A percentile compares a stretch with the other conserved stretches of the same genome.
phyloP scores from a whole-genome alignment of 2,113 vertebrate genomes.

The Plecotus auritus region DNA sequence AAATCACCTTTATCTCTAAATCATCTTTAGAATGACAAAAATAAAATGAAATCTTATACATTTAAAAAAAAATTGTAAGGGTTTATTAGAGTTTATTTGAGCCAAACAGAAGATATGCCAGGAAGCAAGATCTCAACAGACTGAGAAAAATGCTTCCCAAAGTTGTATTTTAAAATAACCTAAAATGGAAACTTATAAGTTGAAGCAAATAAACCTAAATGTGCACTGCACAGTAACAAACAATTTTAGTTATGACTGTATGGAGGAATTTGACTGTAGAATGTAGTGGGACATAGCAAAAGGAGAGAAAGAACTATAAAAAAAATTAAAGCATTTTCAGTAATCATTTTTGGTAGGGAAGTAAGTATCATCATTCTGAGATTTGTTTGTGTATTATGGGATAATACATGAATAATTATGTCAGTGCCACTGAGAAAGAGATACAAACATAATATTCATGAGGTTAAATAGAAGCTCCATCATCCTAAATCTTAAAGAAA shows the following conservation, averaged over 20 bases:
- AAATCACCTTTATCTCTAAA: neutral
- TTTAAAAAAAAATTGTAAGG: neutral
- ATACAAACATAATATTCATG: neutral
- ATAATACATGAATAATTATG: neutral
- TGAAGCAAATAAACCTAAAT: conserved; percentile 5
- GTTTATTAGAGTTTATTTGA: neutral
- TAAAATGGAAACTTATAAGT: neutral
- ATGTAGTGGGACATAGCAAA: neutral
- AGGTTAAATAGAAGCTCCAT: neutral
- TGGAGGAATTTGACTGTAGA: neutral
- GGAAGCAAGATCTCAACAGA: neutral
- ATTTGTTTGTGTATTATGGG: neutral
- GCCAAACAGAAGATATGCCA: neutral
- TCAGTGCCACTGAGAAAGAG: neutral
- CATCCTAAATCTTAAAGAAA: conserved; percentile 2
- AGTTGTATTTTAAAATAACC: neutral
- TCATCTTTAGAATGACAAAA: neutral
- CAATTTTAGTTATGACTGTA: neutral
- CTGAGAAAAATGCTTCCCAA: neutral
- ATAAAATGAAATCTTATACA: neutral
- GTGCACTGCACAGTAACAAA: neutral
- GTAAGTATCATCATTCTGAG: neutral
- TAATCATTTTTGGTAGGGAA: neutral
- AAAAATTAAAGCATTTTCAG: neutral
- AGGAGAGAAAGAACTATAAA: neutral